These are phyloP conservation scores for Hyles euphorbiae DNA, from an alignment of 1,140 invertebrate species.

Conservation along the genomic window DNA sequence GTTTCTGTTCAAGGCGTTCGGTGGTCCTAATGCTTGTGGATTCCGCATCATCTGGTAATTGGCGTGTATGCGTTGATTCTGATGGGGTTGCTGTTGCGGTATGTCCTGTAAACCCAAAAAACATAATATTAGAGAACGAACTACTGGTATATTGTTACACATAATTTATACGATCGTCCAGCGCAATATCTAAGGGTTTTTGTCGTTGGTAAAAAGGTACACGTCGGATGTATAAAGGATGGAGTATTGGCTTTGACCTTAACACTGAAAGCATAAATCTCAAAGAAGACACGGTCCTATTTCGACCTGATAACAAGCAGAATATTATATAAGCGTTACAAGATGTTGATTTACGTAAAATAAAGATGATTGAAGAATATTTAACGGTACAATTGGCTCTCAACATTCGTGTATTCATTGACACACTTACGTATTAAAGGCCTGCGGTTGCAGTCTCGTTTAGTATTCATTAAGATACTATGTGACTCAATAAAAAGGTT, in stretches of 20 bases:
- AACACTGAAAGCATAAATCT: slow-evolving; percentile 12
- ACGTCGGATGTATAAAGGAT: slow-evolving; percentile 22
- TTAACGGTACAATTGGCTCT: no score
- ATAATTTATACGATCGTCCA: neutral
- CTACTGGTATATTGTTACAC: neutral
- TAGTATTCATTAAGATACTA: no score
- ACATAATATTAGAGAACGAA: slow-evolving; percentile 19
- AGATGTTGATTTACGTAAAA: no score
- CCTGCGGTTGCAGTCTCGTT: no score
- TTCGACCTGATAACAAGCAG: no score
- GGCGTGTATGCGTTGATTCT: slow-evolving; percentile 24
- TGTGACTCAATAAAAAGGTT: no score
- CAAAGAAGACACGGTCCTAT: no score
- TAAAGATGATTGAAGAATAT: no score
- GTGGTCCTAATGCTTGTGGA: slow-evolving; percentile 23
- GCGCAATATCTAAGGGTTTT: no score
- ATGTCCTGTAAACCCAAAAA: slow-evolving; percentile 47
- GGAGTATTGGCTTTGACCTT: slow-evolving; percentile 38
- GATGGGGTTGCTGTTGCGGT: slow-evolving; percentile 30
- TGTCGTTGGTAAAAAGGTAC: slow-evolving; percentile 22
- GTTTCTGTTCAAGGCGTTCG: slow-evolving; percentile 25
- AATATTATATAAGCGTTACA: no score
- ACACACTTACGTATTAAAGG: no score
- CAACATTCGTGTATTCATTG: no score
- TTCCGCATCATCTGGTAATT: slow-evolving; percentile 43